Percentiles rank a stretch among this genome's conserved stretches.
Conservation (phyloP, 2,113 vertebrate species). For the Chaenocephalus aceratus region DNA sequence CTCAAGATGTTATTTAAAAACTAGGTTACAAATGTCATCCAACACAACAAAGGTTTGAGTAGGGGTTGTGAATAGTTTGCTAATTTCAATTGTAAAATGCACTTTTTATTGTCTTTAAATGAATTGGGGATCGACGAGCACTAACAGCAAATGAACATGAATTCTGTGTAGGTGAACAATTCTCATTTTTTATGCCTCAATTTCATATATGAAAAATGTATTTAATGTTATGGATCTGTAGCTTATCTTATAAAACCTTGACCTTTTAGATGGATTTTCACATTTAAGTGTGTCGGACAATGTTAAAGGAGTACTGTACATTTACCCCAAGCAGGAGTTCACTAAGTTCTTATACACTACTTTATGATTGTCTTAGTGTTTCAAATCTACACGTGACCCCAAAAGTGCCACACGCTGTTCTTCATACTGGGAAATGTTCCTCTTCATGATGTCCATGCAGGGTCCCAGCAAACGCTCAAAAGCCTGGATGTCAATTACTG, state of each 20-base stretch:
- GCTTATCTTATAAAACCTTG: neutral
- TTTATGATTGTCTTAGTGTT: slow-evolving; percentile 50
- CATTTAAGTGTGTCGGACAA: neutral
- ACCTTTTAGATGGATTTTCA: neutral
- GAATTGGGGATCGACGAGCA: neutral
- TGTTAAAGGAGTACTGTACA: neutral
- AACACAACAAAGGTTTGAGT: neutral
- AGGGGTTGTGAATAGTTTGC: neutral
- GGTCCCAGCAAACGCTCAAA: slow-evolving; percentile 96
- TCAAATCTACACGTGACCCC: slow-evolving; percentile 92
- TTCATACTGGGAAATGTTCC: slow-evolving; percentile 95
- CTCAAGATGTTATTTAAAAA: neutral
- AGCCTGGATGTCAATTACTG: slow-evolving; percentile 96
- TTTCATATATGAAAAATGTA: neutral
- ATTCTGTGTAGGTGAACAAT: neutral
- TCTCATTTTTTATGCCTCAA: neutral
- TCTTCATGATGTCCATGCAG: slow-evolving; percentile 99
- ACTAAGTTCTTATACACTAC: neutral
- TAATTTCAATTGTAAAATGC: neutral
- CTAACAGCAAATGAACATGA: neutral
- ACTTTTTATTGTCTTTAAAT: neutral
- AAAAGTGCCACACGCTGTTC: slow-evolving; percentile 95
- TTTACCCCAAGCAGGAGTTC: slow-evolving; percentile 5
- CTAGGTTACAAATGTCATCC: neutral
- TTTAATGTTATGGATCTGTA: neutral